Percentiles rank a stretch among this genome's conserved stretches.
Evolutionary conservation across 2,888 invertebrate genomes (phyloP).

Genomic region (Pyrocoelia pectoralis): DNA sequence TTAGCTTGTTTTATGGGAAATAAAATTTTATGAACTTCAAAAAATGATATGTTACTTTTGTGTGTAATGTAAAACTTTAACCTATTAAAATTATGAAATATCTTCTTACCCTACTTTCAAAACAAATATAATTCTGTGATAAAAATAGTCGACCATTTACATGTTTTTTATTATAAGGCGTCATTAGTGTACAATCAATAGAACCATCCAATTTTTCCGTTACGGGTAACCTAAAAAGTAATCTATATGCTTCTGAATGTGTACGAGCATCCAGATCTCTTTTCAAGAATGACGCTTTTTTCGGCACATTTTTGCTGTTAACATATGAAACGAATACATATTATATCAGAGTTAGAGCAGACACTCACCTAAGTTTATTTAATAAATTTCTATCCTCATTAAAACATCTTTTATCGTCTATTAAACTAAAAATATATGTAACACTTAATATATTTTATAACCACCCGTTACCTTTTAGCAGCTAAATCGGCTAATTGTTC

Average conservation of each 20-base stretch:
- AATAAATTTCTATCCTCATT: slow-evolving; percentile 88
- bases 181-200: slow-evolving; percentile 91
- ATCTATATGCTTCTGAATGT: slow-evolving; percentile 89
- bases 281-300: slow-evolving; percentile 90
- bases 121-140: slow-evolving; percentile 95
- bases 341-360: neutral
- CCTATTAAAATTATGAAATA: too few species aligned
- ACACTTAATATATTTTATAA: neutral
- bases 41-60: too few species aligned
- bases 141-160: slow-evolving; percentile 89
- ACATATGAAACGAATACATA: too few species aligned
- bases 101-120: slow-evolving; percentile 88
- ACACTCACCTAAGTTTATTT: slow-evolving; percentile 74
- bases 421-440: slow-evolving; percentile 67
- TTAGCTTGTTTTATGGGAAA: too few species aligned
- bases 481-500: slow-evolving; percentile 96
- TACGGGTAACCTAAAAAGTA: slow-evolving; percentile 85
- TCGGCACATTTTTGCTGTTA: slow-evolving; percentile 82
- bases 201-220: slow-evolving; percentile 94
- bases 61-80: too few species aligned
- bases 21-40: too few species aligned
- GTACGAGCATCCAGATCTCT: slow-evolving; percentile 94
- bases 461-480: slow-evolving; percentile 84
- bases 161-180: slow-evolving; percentile 91
- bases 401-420: slow-evolving; percentile 91